Percentiles rank a stretch among this genome's conserved stretches.
These are phyloP conservation scores for Buteo buteo DNA, from an alignment of 2,113 vertebrate genomes.

Conservation along the genomic window DNA sequence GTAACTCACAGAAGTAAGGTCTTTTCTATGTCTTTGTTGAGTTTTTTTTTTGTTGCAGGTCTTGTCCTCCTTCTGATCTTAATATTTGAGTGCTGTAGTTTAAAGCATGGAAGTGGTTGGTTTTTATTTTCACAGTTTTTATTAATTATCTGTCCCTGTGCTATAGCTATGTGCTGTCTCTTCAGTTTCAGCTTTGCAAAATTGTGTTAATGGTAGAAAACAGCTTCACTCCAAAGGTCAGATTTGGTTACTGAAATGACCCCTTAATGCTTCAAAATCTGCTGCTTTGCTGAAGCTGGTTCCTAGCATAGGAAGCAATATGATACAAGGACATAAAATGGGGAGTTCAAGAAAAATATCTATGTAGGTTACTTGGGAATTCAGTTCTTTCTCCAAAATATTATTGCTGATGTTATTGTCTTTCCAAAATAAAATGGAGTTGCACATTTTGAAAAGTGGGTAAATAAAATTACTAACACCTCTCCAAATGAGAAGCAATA, in stretches of 20 bases:
- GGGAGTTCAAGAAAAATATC: neutral
- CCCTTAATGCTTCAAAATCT: neutral
- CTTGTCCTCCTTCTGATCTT: neutral
- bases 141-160: neutral
- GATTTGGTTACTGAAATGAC: neutral
- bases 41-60: neutral
- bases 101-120: neutral
- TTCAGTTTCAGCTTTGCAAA: neutral
- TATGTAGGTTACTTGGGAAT: neutral
- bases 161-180: neutral
- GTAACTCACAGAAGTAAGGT: slow-evolving; percentile 68
- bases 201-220: neutral
- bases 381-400: neutral
- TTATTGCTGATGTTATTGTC: neutral
- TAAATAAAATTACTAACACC: neutral
- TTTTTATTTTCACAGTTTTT: neutral
- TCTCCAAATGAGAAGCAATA: neutral
- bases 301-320: neutral
- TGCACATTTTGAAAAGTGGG: neutral
- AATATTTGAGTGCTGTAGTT: neutral
- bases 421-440: neutral
- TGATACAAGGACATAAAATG: neutral
- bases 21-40: neutral
- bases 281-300: neutral
- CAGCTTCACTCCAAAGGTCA: neutral